Evolutionary conservation across 1,140 invertebrate genomes (phyloP).

Genomic region (Ooceraea biroi): DNA sequence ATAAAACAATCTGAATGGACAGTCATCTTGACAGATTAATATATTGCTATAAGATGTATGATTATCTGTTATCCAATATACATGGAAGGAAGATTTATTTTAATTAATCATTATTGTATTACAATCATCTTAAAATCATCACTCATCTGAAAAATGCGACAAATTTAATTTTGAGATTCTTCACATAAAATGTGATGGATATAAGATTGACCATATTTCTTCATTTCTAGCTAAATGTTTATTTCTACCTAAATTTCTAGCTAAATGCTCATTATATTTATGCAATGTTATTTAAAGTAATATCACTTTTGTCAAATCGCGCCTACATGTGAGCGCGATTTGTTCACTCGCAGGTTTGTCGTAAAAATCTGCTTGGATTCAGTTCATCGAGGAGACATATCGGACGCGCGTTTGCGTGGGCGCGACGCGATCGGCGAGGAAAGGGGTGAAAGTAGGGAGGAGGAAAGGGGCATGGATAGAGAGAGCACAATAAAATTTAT

Average conservation of each 20-base stretch:
- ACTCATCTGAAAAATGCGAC: not conserved
- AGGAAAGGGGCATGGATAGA: not conserved
- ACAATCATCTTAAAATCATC: no score
- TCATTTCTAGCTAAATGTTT: no score
- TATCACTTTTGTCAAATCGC: no score
- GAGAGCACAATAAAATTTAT: conserved; percentile 73
- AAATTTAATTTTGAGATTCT: not conserved
- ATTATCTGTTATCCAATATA: no score
- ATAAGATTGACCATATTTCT: no score
- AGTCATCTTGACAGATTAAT: no score
- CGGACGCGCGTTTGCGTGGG: conserved; percentile 34
- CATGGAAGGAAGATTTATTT: not conserved
- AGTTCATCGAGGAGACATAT: conserved; percentile 41
- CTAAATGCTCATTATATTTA: no score
- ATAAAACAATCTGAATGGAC: conserved; percentile 34
- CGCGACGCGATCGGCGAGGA: conserved; percentile 42
- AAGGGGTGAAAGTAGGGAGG: not conserved
- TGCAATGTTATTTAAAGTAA: no score
- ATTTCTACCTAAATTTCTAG: no score
- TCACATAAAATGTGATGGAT: no score
- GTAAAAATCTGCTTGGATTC: conserved; percentile 63
- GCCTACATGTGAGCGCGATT: not conserved
- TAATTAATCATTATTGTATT: not conserved
- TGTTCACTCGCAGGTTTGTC: conserved; percentile 33
- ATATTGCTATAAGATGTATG: no score